These are phyloP conservation scores for Amblyornis subalaris DNA, from an alignment of 2,113 vertebrate species.

Conservation along the genomic window DNA sequence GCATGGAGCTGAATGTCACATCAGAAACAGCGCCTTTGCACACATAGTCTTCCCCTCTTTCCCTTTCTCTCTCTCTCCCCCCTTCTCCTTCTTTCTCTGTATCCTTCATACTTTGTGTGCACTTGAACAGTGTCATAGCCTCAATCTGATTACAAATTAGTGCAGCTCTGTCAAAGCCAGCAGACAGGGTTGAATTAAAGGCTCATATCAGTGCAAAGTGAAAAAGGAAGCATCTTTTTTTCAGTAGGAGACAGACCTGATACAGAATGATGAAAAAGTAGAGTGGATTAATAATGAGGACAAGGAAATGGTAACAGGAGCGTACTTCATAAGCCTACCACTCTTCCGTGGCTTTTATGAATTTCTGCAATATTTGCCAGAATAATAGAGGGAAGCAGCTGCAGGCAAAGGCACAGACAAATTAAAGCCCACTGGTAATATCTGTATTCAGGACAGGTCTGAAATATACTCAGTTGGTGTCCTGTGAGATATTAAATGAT, in stretches of 20 bases:
- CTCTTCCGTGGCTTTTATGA: neutral
- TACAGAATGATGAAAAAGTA: neutral
- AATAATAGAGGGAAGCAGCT: slow-evolving; percentile 20
- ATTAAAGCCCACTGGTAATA: neutral
- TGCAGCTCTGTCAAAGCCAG: neutral
- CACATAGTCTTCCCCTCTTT: neutral
- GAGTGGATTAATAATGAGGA: neutral
- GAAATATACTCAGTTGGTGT: neutral
- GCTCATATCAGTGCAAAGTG: neutral
- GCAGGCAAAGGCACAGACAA: neutral
- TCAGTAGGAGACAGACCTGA: neutral
- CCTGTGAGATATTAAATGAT: neutral
- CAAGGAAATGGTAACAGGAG: neutral
- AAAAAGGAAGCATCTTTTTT: neutral
- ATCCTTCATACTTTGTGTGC: neutral
- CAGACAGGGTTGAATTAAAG: slow-evolving; percentile 9
- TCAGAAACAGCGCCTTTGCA: neutral
- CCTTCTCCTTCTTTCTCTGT: neutral
- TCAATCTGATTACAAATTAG: neutral
- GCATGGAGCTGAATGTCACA: neutral
- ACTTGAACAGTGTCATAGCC: neutral
- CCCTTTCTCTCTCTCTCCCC: neutral
- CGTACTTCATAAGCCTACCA: neutral
- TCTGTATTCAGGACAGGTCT: neutral
- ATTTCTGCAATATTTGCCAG: neutral